Conservation (phyloP, 2,113 vertebrate genomes). For the Panthera tigris region DNA sequence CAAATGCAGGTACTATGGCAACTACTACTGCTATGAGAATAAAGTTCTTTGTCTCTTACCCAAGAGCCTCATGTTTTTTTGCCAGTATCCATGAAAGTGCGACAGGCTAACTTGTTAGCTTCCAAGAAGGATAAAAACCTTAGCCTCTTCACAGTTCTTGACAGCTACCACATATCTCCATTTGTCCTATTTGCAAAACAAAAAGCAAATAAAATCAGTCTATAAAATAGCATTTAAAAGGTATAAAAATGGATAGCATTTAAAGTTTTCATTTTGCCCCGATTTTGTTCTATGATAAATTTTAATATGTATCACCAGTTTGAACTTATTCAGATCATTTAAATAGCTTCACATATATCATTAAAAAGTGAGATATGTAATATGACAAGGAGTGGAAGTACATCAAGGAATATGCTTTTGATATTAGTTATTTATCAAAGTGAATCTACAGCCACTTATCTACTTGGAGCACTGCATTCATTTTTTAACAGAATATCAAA, state of each 20-base stretch:
- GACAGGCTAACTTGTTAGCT: neutral
- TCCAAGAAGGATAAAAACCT: conserved; percentile 32
- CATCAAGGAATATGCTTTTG: conserved; percentile 5
- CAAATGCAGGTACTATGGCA: neutral
- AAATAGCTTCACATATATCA: neutral
- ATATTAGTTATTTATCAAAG: conserved; percentile 1
- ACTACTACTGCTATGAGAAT: neutral
- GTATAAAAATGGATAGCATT: neutral
- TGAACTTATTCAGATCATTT: conserved; percentile 28
- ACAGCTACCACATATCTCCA: neutral
- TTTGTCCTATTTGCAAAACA: conserved; percentile 10
- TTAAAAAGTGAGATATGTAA: conserved; percentile 33
- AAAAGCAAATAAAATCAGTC: conserved; percentile 5
- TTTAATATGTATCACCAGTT: neutral
- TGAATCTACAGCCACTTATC: neutral
- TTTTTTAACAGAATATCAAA: conserved; percentile 38
- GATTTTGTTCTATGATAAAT: neutral
- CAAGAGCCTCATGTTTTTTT: neutral
- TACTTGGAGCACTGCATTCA: neutral
- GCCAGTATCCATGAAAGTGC: neutral
- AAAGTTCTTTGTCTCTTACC: neutral
- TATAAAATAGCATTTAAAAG: neutral
- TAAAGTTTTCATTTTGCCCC: neutral
- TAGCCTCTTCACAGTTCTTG: conserved; percentile 11
- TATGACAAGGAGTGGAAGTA: neutral